Base-by-base conservation (phyloP, 2,797 vertebrate genomes). In the Heliangelus exortis region DNA sequence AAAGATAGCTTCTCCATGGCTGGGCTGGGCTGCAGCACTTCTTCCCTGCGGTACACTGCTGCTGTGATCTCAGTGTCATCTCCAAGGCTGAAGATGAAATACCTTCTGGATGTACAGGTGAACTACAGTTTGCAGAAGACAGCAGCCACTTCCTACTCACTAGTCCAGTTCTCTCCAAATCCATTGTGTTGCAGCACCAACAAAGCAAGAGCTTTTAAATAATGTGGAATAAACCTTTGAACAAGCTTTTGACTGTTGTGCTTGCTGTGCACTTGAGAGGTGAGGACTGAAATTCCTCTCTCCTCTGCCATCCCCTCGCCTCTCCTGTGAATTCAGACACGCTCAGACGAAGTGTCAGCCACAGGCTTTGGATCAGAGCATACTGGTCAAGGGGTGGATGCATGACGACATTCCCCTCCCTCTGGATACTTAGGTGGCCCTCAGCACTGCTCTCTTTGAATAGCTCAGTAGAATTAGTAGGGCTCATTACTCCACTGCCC, bases 201-300 rank as follows among this genome's bases (percentile, higher is more conserved):
- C 29, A 19, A 5, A 16, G 16, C 12, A 29, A 51, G 48, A 77
- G 43, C 43, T 31, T 84, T 79, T 59, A 29, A 41, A 21, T 13
- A 28, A 23, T 2, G 26, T 34, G 2, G 1, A 22, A 26, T 11
- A 43, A n/a, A 13, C 23, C 74, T 53, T 33, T 0, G 1, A 68
- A 19, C 4, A 12, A 19, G 19, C 9, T 15, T 25, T 58, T 19
- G 33, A 34, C 12, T 19, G 14, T 4, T n/a, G n/a, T 15, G 26
- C 50, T 55, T 45, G 50, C 12, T 47, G 29, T 6, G 23, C 26
- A 34, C 47, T 19, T 39, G 7, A 57, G n/a, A 36, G 17, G 20
- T 0, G 43, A 88, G 65, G 29, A 66, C 0, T 21, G n/a, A 22
- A 61, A 72, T 3, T 31, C 67, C 62, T 20, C 61, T 31, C n/a